These are phyloP conservation scores for Drosophila mimetica DNA, from an alignment of 2,888 invertebrate genomes.

Conservation along the genomic window DNA sequence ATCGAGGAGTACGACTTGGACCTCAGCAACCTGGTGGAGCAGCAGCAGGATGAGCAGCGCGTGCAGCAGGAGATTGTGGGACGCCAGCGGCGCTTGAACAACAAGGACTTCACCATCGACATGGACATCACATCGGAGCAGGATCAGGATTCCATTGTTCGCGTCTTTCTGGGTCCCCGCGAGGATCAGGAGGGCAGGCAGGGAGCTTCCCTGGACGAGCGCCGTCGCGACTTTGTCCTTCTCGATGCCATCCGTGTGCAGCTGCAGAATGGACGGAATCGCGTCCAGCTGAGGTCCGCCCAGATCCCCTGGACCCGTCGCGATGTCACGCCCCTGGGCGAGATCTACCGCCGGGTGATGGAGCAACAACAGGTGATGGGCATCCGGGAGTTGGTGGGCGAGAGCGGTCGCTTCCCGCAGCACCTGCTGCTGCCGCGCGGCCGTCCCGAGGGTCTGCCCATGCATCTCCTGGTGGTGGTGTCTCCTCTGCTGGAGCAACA, in stretches of 20 bases:
- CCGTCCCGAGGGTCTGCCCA: conserved; percentile 86
- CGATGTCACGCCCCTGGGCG: conserved; percentile 85
- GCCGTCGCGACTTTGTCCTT: conserved; percentile 87
- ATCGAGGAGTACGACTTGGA: conserved; percentile 86
- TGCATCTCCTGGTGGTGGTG: conserved; percentile 87
- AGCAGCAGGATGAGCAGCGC: conserved; percentile 63
- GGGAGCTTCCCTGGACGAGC: conserved; percentile 49
- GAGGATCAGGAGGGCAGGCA: conserved; percentile 85
- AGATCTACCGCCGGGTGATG: conserved; percentile 85
- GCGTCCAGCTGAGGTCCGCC: conserved; percentile 68
- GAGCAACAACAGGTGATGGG: conserved; percentile 32
- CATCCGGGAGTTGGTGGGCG: conserved; percentile 74
- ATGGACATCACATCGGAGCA: conserved; percentile 87
- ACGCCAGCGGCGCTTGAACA: conserved; percentile 89
- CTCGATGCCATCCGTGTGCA: conserved; percentile 87
- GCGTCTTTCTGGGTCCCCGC: conserved; percentile 89
- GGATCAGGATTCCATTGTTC: conserved; percentile 86
- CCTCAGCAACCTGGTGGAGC: conserved; percentile 46
- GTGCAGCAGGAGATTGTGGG: conserved; percentile 82
- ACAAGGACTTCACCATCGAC: conserved; percentile 87
- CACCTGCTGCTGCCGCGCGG: conserved; percentile 88
- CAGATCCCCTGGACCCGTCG: conserved; percentile 85
- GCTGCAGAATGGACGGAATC: conserved; percentile 85
- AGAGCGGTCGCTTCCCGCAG: conserved; percentile 86
- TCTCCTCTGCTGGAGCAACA: conserved; percentile 83